Percentiles rank a stretch among this genome's conserved stretches.
Conservation (phyloP, 2,113 vertebrate genomes). For the Manacus vitellinus region DNA sequence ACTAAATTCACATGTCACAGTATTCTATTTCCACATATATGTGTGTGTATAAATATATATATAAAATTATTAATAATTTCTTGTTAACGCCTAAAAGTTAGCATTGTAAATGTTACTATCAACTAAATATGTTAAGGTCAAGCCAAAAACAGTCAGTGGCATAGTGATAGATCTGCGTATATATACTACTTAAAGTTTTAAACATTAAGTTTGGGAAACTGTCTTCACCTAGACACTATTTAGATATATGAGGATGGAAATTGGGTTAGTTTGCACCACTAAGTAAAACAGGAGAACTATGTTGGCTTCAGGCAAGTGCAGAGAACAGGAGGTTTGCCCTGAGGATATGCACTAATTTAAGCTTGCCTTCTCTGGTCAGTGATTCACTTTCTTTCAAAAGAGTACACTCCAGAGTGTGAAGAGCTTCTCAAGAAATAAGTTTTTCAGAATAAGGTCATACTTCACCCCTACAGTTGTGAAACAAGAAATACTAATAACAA, state of each 20-base stretch:
- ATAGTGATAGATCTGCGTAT: neutral
- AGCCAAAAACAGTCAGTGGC: neutral
- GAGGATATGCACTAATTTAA: slow-evolving; percentile 61
- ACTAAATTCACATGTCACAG: neutral
- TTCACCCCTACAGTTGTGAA: neutral
- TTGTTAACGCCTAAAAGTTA: neutral
- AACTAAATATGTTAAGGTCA: neutral
- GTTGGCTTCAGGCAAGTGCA: slow-evolving; percentile 41
- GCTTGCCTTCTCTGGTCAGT: slow-evolving; percentile 55
- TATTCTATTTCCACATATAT: neutral
- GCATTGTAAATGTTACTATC: neutral
- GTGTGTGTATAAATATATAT: neutral
- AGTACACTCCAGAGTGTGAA: slow-evolving; percentile 32
- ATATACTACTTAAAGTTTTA: neutral
- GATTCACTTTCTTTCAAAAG: slow-evolving; percentile 38
- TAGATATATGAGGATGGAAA: slow-evolving; percentile 12
- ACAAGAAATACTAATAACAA: neutral
- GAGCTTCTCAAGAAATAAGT: slow-evolving; percentile 33
- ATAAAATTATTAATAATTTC: neutral
- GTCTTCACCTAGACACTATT: neutral
- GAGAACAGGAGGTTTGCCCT: slow-evolving; percentile 53
- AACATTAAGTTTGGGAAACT: neutral
- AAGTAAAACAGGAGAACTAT: slow-evolving; percentile 29
- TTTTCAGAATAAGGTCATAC: slow-evolving; percentile 37
- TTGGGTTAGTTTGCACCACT: slow-evolving; percentile 29